Conservation (phyloP, 2,888 invertebrate genomes). For the Epirrhoe alternata region DNA sequence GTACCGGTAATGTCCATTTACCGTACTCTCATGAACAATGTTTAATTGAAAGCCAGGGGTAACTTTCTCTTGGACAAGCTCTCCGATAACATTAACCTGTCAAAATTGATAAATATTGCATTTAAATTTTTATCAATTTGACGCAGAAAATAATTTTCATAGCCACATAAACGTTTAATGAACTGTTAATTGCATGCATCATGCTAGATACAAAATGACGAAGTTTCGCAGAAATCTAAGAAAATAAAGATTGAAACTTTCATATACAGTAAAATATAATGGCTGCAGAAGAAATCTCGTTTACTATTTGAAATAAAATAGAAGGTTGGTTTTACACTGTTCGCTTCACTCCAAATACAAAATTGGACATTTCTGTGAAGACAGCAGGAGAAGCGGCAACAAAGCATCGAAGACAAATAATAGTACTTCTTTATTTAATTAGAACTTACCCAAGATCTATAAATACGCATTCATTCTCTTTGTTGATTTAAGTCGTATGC, state of each 20-base stretch:
- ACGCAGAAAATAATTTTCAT: neutral
- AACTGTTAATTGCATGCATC: neutral
- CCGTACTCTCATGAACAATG: constrained; percentile 30
- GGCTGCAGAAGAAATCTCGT: neutral
- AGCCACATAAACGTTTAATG: neutral
- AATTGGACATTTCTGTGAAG: constrained; percentile 26
- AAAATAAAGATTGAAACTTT: constrained; percentile 7
- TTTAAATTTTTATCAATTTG: neutral
- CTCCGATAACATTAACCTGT: constrained; percentile 23
- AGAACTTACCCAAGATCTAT: constrained; percentile 30
- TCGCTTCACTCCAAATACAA: constrained; percentile 7
- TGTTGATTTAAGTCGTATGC: constrained; percentile 45
- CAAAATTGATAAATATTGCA: constrained; percentile 8
- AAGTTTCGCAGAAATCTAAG: neutral
- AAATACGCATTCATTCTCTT: constrained; percentile 47
- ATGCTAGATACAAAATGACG: neutral
- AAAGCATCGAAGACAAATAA: constrained; percentile 23
- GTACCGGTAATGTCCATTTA: constrained; percentile 35
- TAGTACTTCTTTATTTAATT: constrained; percentile 31
- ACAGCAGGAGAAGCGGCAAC: constrained; percentile 16
- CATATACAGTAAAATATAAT: neutral
- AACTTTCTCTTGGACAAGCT: constrained; percentile 36
- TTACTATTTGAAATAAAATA: neutral
- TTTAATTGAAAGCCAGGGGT: constrained; percentile 28
- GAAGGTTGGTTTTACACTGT: constrained; percentile 20